Evolutionary conservation across 2,888 invertebrate species (phyloP), one percentile per base, ranked within the genome.

Genomic region (Cyaniris semiargus): DNA sequence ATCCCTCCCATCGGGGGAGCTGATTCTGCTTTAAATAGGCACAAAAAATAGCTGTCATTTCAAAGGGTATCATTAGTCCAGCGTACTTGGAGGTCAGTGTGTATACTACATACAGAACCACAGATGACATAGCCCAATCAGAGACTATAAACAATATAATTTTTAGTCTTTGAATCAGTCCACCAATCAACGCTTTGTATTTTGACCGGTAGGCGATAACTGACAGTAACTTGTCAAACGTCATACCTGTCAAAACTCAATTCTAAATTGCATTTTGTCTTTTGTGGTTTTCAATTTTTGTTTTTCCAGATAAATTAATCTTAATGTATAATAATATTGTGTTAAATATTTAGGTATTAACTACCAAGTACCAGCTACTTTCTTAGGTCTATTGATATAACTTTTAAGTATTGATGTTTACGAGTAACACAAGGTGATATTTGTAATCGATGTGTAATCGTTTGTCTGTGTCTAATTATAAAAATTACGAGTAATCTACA

Each of bases 401-500:
- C 44, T 44, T 44, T 44, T 6, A 66, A 31, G 31, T 31, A 66
- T 66, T 60, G 23, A 66, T 66, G 66, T 31, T 31, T 66, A 66
- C 27, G 6, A 10, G 18, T 18, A 31, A 27, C 15, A 15, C 15
- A 66, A 66, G 66, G 66, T 66, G 66, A 66, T 27, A 13, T 66
- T 66, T 27, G 27, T 27, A 66, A 66, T 66, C 15, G 31, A 74
- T 76, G 70, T 60, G 71, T 71, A 72, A 77, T 38, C 13, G 27
- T 21, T 77, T 72, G 58, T 76, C 71, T 70, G 34, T 56, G 56
- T 71, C 71, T 66, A 60, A 66, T 31, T 66, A 27, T 66, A 66
- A 66, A 66, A 66, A 66, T 66, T 66, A 66, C 66, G 27, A 66
- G 27, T 66, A 66, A 66, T 60, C 66, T 66, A 60, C 23, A 27